Conservation (phyloP, 1,140 invertebrate genomes). For the Caenorhabditis latens region DNA sequence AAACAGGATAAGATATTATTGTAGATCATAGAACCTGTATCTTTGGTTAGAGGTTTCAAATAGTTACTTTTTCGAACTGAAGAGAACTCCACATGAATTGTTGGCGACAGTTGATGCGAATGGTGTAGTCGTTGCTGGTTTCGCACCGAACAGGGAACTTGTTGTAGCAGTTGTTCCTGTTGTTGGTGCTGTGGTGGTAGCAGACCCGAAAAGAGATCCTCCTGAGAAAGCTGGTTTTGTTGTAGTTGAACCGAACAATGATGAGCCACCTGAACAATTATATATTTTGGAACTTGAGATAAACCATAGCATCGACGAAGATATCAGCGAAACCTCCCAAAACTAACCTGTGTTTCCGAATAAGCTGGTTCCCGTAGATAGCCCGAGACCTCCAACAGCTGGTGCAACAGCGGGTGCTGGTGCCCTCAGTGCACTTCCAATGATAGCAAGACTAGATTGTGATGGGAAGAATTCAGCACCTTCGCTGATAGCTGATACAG, state of each 20-base stretch:
- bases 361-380: constrained; percentile 7
- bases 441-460: constrained; percentile 28
- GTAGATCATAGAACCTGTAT: constrained; percentile 1
- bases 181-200: neutral
- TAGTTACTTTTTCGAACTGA: constrained; percentile 31
- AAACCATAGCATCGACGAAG: no score
- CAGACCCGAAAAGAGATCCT: constrained; percentile 28
- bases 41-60: no score
- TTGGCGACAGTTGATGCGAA: constrained; percentile 9
- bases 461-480: constrained; percentile 36
- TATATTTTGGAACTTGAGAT: neutral
- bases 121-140: constrained; percentile 22
- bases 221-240: constrained; percentile 35
- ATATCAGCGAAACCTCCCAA: no score
- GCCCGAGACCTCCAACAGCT: constrained; percentile 8
- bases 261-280: constrained; percentile 16
- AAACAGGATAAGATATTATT: neutral
- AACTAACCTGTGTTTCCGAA: constrained; percentile 40
- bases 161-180: neutral
- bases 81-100: constrained; percentile 16
- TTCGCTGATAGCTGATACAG: neutral
- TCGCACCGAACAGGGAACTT: constrained; percentile 11
- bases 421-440: constrained; percentile 34
- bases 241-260: neutral
- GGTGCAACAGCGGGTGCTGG: neutral